phyloP scores from a whole-genome alignment of 2,113 vertebrate genomes.

The Rhea pennata region DNA sequence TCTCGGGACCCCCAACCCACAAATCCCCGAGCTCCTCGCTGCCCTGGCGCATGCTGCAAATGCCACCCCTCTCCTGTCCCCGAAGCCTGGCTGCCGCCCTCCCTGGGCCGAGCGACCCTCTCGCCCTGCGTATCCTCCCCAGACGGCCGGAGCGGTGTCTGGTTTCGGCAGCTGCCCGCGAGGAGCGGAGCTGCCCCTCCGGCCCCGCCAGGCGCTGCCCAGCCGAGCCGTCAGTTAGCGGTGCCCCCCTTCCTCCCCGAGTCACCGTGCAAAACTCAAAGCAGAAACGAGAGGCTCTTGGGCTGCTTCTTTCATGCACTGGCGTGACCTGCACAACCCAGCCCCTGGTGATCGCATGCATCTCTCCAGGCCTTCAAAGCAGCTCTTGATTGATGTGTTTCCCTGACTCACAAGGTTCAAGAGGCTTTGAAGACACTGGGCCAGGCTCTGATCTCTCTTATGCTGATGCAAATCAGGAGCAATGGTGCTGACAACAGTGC shows the following conservation, averaged over 20 bases:
- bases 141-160: fast-evolving
- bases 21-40: not conserved
- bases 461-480: conserved; percentile 69
- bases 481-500: conserved; percentile 59
- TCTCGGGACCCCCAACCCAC: not conserved
- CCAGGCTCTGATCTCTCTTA: conserved; percentile 59
- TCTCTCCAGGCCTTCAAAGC: conserved; percentile 60
- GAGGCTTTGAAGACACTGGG: conserved; percentile 62
- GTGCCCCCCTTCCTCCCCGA: fast-evolving
- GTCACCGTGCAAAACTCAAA: conserved; percentile 61
- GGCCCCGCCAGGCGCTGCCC: not conserved
- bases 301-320: conserved; percentile 19
- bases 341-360: conserved; percentile 33
- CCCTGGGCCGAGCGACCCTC: fast-evolving
- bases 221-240: not conserved
- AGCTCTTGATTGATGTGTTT: conserved; percentile 61
- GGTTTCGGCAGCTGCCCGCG: not conserved
- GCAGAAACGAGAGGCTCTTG: conserved; percentile 21
- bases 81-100: not conserved
- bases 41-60: not conserved
- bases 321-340: conserved; percentile 42
- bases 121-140: fast-evolving
- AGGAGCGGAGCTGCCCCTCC: fast-evolving
- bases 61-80: fast-evolving
- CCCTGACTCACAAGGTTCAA: conserved; percentile 56